Conservation (phyloP, 2,888 invertebrate species). For the Drosophila atripex region DNA sequence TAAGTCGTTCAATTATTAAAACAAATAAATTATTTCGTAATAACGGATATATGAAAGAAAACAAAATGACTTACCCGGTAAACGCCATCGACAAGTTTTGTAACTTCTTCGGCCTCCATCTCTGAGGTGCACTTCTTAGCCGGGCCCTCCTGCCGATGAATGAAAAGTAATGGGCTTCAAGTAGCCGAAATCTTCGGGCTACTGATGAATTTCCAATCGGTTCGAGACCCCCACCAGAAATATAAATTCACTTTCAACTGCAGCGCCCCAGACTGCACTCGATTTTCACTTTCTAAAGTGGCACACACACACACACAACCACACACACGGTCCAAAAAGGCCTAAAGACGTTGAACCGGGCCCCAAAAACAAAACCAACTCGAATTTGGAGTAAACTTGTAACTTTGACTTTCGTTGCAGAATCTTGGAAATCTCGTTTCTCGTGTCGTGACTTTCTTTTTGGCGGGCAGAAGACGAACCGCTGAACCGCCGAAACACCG, state of each 20-base stretch:
- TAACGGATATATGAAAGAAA: slow-evolving; percentile 2
- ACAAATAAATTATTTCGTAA: slow-evolving; percentile 34
- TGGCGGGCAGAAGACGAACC: slow-evolving; percentile 43
- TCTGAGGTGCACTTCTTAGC: slow-evolving; percentile 27
- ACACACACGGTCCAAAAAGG: slow-evolving; percentile 18
- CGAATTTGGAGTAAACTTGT: slow-evolving; percentile 65
- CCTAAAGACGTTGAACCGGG: slow-evolving; percentile 69
- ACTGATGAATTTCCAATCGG: slow-evolving; percentile 30
- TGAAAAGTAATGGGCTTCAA: slow-evolving; percentile 38
- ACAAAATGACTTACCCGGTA: slow-evolving; percentile 89
- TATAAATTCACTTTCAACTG: slow-evolving; percentile 70
- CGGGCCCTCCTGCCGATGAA: slow-evolving; percentile 36
- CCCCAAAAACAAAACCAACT: slow-evolving; percentile 40
- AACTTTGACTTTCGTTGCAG: slow-evolving; percentile 78
- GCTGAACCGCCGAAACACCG: slow-evolving; percentile 24
- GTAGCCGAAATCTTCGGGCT: slow-evolving; percentile 40
- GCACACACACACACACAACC: slow-evolving; percentile 49
- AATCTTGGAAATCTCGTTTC: slow-evolving; percentile 78
- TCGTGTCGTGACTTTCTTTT: slow-evolving; percentile 74
- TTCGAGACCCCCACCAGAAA: slow-evolving; percentile 22
- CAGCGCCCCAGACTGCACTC: slow-evolving; percentile 64
- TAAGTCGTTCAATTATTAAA: slow-evolving; percentile 9
- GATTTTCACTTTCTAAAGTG: slow-evolving; percentile 78
- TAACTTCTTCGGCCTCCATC: slow-evolving; percentile 93
- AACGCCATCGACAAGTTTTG: slow-evolving; percentile 95